Evolutionary conservation across 2,113 vertebrate genomes (phyloP).

Genomic region (Rousettus leschenaultii): DNA sequence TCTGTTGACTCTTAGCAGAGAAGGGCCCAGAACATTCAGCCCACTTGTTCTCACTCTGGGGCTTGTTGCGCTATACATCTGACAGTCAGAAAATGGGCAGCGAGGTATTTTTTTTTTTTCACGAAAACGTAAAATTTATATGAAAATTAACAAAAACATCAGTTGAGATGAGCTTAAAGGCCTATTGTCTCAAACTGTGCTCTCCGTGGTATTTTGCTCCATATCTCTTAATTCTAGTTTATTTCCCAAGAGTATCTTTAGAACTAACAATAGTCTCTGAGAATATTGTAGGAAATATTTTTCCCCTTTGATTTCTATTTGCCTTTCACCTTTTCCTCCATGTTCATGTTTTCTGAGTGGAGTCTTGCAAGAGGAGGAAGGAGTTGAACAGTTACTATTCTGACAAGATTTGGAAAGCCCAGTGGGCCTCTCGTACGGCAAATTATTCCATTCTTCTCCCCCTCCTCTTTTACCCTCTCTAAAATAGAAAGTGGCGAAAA

Average conservation of each 20-base stretch:
- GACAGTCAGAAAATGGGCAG: background rate
- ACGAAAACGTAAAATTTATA: background rate
- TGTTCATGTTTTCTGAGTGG: slow-evolving; percentile 51
- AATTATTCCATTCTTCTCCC: background rate
- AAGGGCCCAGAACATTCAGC: background rate
- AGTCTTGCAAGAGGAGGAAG: slow-evolving; percentile 39
- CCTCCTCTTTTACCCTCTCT: background rate
- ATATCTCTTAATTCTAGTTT: slow-evolving; percentile 25
- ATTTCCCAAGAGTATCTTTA: slow-evolving; percentile 47
- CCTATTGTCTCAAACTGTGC: background rate
- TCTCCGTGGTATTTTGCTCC: background rate
- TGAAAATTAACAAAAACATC: background rate
- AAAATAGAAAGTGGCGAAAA: slow-evolving; percentile 53
- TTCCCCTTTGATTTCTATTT: slow-evolving; percentile 59
- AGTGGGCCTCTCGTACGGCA: background rate
- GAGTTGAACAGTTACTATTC: slow-evolving; percentile 12
- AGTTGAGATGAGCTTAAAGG: background rate
- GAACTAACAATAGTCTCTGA: slow-evolving; percentile 25
- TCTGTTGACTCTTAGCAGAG: background rate
- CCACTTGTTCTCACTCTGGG: background rate
- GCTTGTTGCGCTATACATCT: background rate
- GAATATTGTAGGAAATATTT: background rate
- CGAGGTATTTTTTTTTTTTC: background rate
- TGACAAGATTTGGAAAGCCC: background rate
- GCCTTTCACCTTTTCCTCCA: slow-evolving; percentile 32